Percentiles rank a stretch among this genome's conserved stretches.
Conservation (phyloP, 1,140 invertebrate species). For the Drosophila navojoa region DNA sequence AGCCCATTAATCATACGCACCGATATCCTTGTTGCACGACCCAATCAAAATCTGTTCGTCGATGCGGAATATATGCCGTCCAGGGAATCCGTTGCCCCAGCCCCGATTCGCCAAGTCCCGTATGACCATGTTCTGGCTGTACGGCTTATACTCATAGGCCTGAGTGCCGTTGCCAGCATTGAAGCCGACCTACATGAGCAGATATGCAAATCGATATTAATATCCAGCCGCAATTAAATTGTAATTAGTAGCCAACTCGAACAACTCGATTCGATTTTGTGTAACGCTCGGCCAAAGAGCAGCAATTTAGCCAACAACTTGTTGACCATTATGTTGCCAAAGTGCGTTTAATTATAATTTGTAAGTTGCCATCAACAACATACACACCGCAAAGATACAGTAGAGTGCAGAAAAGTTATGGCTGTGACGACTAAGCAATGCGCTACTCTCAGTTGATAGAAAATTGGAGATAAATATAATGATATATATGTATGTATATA, state of each 20-base stretch:
- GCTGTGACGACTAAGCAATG: neutral
- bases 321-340: constrained; percentile 3
- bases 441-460: neutral
- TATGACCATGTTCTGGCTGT: constrained; percentile 93
- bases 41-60: constrained; percentile 97
- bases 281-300: constrained; percentile 5
- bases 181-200: constrained; percentile 91
- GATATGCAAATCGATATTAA: constrained; percentile 29
- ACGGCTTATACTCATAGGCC: constrained; percentile 94
- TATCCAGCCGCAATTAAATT: constrained; percentile 5
- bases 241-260: constrained; percentile 1
- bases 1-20: constrained; percentile 84
- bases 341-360: constrained; percentile 15
- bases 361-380: constrained; percentile 6
- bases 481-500: too few species aligned
- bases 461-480: too few species aligned
- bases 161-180: constrained; percentile 97
- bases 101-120: constrained; percentile 92
- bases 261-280: neutral
- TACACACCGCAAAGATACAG: neutral
- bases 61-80: constrained; percentile 96
- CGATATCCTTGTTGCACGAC: constrained; percentile 95
- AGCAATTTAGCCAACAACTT: constrained; percentile 11
- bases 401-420: neutral
- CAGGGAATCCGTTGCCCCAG: constrained; percentile 93